These are phyloP conservation scores for Drosophila histrio DNA, from an alignment of 2,888 invertebrate species.

Conservation along the genomic window DNA sequence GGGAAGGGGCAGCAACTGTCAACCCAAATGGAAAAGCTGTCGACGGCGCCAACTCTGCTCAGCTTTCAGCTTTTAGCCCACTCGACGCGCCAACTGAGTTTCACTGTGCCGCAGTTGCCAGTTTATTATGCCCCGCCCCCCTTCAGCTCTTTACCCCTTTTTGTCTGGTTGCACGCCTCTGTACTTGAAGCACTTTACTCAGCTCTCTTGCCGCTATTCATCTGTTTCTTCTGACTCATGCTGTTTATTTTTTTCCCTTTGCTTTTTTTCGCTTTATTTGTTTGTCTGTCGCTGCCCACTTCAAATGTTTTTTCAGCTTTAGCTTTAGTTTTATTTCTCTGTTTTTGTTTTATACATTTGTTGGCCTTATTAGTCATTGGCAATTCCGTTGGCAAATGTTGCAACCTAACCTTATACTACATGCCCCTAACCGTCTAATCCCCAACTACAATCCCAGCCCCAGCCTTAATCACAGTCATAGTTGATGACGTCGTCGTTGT, in stretches of 20 bases:
- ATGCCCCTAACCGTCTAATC: not conserved
- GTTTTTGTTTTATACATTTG: constrained; percentile 33
- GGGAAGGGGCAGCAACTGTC: constrained; percentile 46
- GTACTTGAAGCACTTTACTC: constrained; percentile 32
- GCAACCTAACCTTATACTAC: constrained; percentile 42
- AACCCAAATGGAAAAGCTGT: constrained; percentile 46
- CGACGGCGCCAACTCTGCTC: constrained; percentile 45
- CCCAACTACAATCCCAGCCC: too few species aligned
- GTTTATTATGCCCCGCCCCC: not conserved
- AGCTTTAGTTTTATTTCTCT: constrained; percentile 26
- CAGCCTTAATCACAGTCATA: not conserved
- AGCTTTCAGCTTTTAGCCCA: constrained; percentile 32
- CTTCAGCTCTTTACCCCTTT: not conserved
- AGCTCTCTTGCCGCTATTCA: not conserved
- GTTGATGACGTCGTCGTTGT: constrained; percentile 15
- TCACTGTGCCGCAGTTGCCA: constrained; percentile 28
- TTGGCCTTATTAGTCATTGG: constrained; percentile 64
- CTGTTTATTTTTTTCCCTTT: constrained; percentile 15
- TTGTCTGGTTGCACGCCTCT: constrained; percentile 10
- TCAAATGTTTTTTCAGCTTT: constrained; percentile 38
- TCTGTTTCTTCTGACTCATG: constrained; percentile 39
- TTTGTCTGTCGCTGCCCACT: constrained; percentile 50
- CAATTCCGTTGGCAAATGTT: constrained; percentile 49
- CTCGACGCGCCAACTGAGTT: constrained; percentile 46
- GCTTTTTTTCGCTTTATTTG: constrained; percentile 11